Evolutionary conservation across 2,888 invertebrate genomes (phyloP).

Genomic region (Leptinotarsa haldemani): DNA sequence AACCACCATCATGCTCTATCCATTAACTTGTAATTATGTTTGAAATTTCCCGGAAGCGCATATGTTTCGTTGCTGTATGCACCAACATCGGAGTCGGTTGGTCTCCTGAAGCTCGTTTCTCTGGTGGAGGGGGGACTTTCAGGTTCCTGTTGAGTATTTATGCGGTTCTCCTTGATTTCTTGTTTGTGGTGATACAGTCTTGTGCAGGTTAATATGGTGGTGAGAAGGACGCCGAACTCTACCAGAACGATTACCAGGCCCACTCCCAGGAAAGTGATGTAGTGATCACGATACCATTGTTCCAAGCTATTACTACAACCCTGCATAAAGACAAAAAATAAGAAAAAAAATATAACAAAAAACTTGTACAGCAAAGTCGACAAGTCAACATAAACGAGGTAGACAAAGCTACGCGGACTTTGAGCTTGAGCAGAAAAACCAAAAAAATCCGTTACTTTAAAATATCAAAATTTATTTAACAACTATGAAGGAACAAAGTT

Average conservation of each 20-base stretch:
- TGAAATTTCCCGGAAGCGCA: constrained; percentile 61
- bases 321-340: constrained; percentile 60
- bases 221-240: constrained; percentile 78
- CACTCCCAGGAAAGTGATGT: constrained; percentile 74
- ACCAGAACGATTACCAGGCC: constrained; percentile 77
- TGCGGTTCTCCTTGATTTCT: constrained; percentile 60
- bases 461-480: no score
- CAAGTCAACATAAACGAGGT: no score
- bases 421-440: no score
- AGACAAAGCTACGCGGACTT: no score
- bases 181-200: constrained; percentile 70
- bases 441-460: no score
- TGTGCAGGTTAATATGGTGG: constrained; percentile 79
- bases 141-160: constrained; percentile 42
- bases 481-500: no score
- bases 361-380: no score
- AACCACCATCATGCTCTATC: constrained; percentile 64
- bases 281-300: constrained; percentile 83
- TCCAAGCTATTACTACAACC: constrained; percentile 78
- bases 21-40: constrained; percentile 61
- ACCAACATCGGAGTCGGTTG: constrained; percentile 48
- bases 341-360: no score
- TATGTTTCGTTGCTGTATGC: constrained; percentile 63
- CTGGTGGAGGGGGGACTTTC: constrained; percentile 38
- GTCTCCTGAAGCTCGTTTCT: constrained; percentile 43